Base-by-base conservation (phyloP, 2,113 vertebrate species). In the Daubentonia madagascariensis region DNA sequence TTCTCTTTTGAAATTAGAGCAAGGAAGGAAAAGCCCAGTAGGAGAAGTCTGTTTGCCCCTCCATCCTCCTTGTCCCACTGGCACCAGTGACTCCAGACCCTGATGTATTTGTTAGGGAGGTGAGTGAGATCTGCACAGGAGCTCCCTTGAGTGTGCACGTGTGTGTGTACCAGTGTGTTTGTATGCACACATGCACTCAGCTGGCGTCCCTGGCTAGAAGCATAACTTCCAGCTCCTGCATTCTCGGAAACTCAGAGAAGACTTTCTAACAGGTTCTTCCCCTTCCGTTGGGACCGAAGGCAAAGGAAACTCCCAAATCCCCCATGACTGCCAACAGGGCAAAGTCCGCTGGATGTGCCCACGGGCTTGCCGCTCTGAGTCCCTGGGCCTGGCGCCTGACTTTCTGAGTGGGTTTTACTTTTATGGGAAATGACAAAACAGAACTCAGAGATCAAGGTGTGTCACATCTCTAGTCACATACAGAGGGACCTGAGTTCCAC, bases 371-470 rank as follows among this genome's bases (percentile, higher is more conserved):
- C 0, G 17, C 0, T 48, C 2, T 0, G 35, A 12, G 17, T 65
- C 57, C 84, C 43, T 5, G 30, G 35, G 65, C 37, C 97, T 76
- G 40, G n/a, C 1, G 17, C 73, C 6, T 5, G 85, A 25, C 59
- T 95, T 92, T 97, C 37, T 11, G 94, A 87, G 94, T 28, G 30
- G 75, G 22, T 48, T 84, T 95, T 57, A 45, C 68, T 93, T 30
- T 97, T 89, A 59, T 54, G 79, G 87, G 59, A 89, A 80, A 65
- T n/a, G 72, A 65, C 37, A 75, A 75, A 89, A 83, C 61, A 45
- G 57, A 96, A 1, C 45, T 57, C 25, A 43, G 95, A 96, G 94
- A 96, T 96, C 78, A 94, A 98, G 96, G 93, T 79, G 35, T 92
- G 70, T 83, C 65, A 5, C 13, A 25, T 57, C 79, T 85, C 67